Evolutionary conservation across 2,113 vertebrate species (phyloP), one percentile per base, ranked within the genome.

Genomic region (Apeltes quadracus): DNA sequence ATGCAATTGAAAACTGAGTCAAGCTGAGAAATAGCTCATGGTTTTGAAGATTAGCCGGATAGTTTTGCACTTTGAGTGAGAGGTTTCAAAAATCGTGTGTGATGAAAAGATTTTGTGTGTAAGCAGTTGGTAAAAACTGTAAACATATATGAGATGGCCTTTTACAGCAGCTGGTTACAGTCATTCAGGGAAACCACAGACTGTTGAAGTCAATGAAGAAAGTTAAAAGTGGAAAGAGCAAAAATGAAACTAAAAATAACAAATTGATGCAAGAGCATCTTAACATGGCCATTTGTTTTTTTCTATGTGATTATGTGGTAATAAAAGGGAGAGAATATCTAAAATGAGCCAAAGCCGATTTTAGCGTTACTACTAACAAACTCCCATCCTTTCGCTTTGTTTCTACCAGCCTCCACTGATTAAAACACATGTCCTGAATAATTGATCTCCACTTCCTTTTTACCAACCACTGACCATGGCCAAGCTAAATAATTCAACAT

Each of bases 401-500:
- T 63, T 83, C 34, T 25, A 27, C 18, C 51, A 74, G n/a, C 57
- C 43, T 67, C 8, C 61, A 54, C 55, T 74, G 56, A 71, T 69
- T 67, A 83, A 71, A 72, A 72, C 53, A 55, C 67, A 54, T 65
- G 32, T 38, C 34, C 74, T 84, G 50, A 87, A 79, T 85, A 75
- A 84, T 73, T 76, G 7, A 80, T 82, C 23, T 10, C 1, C 18
- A 4, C 41, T 57, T 55, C 41, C 44, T 72, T 68, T 29, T 16
- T 5, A 15, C 11, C 56, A 46, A 65, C 58, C 41, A 11, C 46
- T 77, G 72, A 79, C 79, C 81, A 65, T 54, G 63, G 76, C 51
- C 65, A 22, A 14, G 51, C 43, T 87, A 72, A 88, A 86, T 84
- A 82, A 86, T 81, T 73, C 59, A 90, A 90, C 70, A 54, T 63